Base-by-base conservation (phyloP, 2,888 invertebrate genomes). In the Sinhomidia bicolor region DNA sequence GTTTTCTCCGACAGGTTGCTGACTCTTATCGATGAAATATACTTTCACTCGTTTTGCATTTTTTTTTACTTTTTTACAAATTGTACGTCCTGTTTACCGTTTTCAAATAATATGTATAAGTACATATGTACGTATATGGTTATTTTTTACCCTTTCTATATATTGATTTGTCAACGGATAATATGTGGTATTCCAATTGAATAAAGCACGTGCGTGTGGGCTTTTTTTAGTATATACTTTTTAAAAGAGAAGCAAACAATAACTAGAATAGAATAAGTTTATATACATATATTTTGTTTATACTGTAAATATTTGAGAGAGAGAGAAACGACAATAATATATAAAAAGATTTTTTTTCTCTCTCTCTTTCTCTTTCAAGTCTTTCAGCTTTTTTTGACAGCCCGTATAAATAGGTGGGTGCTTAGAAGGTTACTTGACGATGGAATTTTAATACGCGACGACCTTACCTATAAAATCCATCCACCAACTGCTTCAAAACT, bases 401-500 rank as follows among this genome's bases (percentile, higher is more conserved):
- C 51, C 12, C 14, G n/a, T 2, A n/a, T 4, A 47, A n/a, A 3
- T 2, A 14, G 51, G 4, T n/a, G 5, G n/a, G 23, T 41, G 26
- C 23, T 26, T 20, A 20, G 10, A 68, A 68, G n/a, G 6, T 20
- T 47, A 47, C 47, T 23, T 41, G 0, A 51, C 54, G 20, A 85
- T 85, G 62, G 1, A 7, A 41, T 85, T 85, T 85, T 76, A 60
- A 85, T 85, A 76, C 26, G n/a, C 4, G 60, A 74, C 36, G 10
- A 47, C 47, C 89, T 80, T 90, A 93, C 93, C 96, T 96, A 94
- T 97, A 97, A 1, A 97, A 97, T 93, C 97, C 97, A 89, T 97
- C 95, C 62, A 97, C 97, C 94, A 97, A 97, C 54, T 97, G 97
- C 92, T 97, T 95, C 89, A 98, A 95, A 90, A 99, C 97, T 94